These are phyloP conservation scores for Diadema setosum DNA, from an alignment of 35 echinoderm and acorn worm genomes.

Conservation along the genomic window DNA sequence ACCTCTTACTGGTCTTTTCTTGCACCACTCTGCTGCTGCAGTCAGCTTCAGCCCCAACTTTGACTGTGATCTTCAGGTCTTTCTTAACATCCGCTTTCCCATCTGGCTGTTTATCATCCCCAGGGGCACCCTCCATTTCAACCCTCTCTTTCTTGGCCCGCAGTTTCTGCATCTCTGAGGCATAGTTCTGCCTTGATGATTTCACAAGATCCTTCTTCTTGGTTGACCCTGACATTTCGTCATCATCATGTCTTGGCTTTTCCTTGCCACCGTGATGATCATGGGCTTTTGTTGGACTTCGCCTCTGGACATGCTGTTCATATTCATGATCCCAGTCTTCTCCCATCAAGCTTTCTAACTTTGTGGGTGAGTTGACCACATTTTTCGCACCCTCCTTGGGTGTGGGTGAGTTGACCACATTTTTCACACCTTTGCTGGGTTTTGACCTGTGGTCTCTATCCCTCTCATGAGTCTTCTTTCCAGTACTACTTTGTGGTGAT, in stretches of 20 bases:
- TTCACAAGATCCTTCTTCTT: conserved; percentile 8
- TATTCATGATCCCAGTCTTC: not conserved
- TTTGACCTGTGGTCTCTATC: not conserved
- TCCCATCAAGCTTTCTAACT: not conserved
- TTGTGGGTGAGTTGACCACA: not conserved
- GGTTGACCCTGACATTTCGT: not conserved
- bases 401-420: not conserved
- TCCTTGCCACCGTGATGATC: not conserved
- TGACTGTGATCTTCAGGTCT: not conserved
- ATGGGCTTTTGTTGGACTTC: not conserved
- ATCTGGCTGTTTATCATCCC: not conserved
- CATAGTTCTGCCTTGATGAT: not conserved
- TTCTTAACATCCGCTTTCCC: not conserved
- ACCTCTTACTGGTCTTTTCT: conserved; percentile 1
- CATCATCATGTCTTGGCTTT: not conserved
- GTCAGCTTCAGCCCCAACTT: not conserved
- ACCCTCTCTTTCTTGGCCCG: not conserved
- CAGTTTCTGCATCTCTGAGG: not conserved
- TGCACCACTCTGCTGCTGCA: not conserved
- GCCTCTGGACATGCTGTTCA: not conserved
- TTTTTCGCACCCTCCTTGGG: not conserved
- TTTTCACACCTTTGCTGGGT: not conserved
- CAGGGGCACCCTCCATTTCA: not conserved
- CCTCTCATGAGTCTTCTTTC: too few relatives aligned
- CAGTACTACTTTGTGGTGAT: not conserved